These are phyloP conservation scores for Catharus ustulatus DNA, from an alignment of 2,797 vertebrate species.

Conservation along the genomic window DNA sequence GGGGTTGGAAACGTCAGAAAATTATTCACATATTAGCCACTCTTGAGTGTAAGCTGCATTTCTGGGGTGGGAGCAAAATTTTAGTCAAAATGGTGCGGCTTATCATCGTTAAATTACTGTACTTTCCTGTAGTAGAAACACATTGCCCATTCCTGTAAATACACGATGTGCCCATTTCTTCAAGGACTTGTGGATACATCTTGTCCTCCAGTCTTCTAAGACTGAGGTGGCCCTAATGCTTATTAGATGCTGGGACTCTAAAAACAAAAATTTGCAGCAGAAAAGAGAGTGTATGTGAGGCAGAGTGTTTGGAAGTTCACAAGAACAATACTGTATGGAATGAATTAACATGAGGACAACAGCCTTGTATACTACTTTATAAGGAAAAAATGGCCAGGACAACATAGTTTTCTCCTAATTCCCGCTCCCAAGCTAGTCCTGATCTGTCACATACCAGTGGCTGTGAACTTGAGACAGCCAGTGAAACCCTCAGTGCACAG, in stretches of 20 bases:
- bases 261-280: background rate
- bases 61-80: too few relatives aligned
- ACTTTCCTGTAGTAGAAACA: background rate
- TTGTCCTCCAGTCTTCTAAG: background rate
- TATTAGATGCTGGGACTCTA: background rate
- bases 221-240: accelerated
- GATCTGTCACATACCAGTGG: accelerated
- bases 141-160: background rate
- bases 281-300: background rate
- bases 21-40: too few relatives aligned
- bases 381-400: background rate
- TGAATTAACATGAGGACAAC: background rate
- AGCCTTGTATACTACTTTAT: background rate
- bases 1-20: too few relatives aligned
- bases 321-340: background rate
- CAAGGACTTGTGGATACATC: background rate
- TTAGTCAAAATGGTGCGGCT: too few relatives aligned
- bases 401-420: background rate
- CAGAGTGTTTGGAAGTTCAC: background rate
- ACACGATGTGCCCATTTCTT: background rate
- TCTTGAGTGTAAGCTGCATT: too few relatives aligned
- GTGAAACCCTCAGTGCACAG: background rate
- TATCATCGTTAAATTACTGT: too few relatives aligned
- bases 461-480: background rate
- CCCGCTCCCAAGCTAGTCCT: accelerated